These are phyloP conservation scores for Ciconia maguari DNA, from an alignment of 2,113 vertebrate species.

Conservation along the genomic window DNA sequence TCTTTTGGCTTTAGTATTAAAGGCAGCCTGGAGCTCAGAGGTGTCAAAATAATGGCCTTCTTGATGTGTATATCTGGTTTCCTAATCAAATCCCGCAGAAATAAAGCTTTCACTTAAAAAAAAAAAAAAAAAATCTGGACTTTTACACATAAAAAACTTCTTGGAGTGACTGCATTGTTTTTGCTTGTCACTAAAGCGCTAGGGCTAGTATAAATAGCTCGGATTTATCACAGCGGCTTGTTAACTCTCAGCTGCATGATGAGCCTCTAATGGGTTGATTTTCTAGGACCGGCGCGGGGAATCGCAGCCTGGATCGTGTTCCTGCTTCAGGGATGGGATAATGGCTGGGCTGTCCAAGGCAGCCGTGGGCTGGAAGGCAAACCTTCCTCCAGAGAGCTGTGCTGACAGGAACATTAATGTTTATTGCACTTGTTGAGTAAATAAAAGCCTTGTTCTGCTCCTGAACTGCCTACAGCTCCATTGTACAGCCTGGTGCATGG, in stretches of 20 bases:
- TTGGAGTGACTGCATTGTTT: neutral
- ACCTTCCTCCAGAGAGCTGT: neutral
- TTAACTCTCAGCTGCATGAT: neutral
- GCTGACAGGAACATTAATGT: neutral
- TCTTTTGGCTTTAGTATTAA: neutral
- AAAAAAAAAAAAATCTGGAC: neutral
- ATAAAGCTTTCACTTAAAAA: neutral
- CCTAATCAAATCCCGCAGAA: neutral
- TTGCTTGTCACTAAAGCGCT: neutral
- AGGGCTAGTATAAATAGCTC: neutral
- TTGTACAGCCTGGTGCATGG: neutral
- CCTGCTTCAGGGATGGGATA: neutral
- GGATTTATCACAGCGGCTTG: neutral
- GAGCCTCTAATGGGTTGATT: neutral
- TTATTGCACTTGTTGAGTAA: neutral
- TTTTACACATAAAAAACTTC: neutral
- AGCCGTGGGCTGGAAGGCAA: neutral
- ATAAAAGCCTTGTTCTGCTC: neutral
- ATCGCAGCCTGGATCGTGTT: accelerated
- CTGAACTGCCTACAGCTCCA: neutral
- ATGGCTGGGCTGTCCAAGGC: neutral
- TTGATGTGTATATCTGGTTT: neutral
- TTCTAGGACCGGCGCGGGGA: accelerated
- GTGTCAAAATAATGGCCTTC: neutral
- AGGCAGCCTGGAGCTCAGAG: neutral